These are phyloP conservation scores for Morpho deidamia DNA, from an alignment of 2,888 invertebrate genomes.

Conservation along the genomic window DNA sequence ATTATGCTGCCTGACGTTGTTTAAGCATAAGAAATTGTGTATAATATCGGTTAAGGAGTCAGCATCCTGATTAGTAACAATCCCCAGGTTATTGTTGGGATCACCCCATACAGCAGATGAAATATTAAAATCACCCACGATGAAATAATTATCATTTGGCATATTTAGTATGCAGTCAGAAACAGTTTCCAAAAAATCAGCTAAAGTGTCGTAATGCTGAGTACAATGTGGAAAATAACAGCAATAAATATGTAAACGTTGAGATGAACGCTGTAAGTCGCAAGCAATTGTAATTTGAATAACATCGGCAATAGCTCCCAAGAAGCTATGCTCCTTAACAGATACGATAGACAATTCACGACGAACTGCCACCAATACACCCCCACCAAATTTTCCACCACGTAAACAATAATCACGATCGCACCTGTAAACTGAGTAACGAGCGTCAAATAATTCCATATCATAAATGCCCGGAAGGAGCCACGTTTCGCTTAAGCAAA, in stretches of 20 bases:
- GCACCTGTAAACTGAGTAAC: slow-evolving; percentile 3
- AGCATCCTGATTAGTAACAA: not conserved
- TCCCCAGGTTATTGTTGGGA: not conserved
- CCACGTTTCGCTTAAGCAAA: not conserved
- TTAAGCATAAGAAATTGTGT: not conserved
- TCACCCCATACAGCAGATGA: not conserved
- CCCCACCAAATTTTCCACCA: not conserved
- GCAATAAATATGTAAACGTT: not conserved
- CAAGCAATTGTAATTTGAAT: not conserved
- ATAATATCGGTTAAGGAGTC: not conserved
- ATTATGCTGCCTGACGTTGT: not conserved
- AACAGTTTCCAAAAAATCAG: not conserved
- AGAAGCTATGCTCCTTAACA: not conserved
- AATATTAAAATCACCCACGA: not conserved
- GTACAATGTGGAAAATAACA: not conserved
- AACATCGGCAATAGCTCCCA: not conserved
- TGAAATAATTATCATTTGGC: not conserved
- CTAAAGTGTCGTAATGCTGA: not conserved
- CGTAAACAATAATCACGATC: slow-evolving; percentile 1
- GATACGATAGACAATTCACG: not conserved
- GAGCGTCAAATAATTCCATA: slow-evolving; percentile 1
- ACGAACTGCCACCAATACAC: not conserved
- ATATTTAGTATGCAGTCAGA: not conserved
- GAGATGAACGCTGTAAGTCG: not conserved
- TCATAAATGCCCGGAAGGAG: not conserved